Conservation (phyloP, 2,888 invertebrate species). For the Nomada lathburiana region DNA sequence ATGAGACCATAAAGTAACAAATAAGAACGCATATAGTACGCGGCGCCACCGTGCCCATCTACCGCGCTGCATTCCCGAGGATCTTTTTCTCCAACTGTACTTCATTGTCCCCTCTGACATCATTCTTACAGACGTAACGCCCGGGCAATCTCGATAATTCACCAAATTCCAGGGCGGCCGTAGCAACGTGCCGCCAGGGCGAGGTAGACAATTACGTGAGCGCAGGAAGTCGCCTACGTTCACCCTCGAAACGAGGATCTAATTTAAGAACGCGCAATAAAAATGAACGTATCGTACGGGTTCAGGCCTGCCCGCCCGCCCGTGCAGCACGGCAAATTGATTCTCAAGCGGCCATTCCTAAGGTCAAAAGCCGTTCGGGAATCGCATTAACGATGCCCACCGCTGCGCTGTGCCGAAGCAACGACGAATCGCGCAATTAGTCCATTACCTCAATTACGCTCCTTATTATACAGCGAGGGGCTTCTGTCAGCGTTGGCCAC, state of each 20-base stretch:
- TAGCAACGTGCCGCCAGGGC: background rate
- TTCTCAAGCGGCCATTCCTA: conserved; percentile 75
- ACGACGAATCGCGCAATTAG: conserved; percentile 78
- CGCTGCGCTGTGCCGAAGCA: conserved; percentile 62
- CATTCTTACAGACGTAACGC: background rate
- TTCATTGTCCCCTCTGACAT: background rate
- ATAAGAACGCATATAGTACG: background rate
- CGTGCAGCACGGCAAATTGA: conserved; percentile 75
- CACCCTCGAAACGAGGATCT: conserved; percentile 32
- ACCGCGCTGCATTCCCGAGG: background rate
- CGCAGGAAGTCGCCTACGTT: conserved; percentile 34
- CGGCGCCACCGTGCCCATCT: background rate
- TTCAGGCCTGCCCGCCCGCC: conserved; percentile 4
- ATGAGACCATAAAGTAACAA: conserved; percentile 16
- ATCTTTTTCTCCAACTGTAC: background rate
- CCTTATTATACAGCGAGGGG: conserved; percentile 68
- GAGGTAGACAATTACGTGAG: conserved; percentile 22
- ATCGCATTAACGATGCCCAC: conserved; percentile 77
- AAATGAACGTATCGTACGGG: conserved; percentile 44
- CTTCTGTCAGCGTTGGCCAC: conserved; percentile 36
- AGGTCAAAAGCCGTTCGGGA: conserved; percentile 81
- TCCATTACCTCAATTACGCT: conserved; percentile 80
- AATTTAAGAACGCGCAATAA: conserved; percentile 51
- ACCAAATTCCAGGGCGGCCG: background rate
- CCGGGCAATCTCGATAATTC: conserved; percentile 1